Evolutionary conservation across 2,888 invertebrate species (phyloP).

Genomic region (Phortica magna): DNA sequence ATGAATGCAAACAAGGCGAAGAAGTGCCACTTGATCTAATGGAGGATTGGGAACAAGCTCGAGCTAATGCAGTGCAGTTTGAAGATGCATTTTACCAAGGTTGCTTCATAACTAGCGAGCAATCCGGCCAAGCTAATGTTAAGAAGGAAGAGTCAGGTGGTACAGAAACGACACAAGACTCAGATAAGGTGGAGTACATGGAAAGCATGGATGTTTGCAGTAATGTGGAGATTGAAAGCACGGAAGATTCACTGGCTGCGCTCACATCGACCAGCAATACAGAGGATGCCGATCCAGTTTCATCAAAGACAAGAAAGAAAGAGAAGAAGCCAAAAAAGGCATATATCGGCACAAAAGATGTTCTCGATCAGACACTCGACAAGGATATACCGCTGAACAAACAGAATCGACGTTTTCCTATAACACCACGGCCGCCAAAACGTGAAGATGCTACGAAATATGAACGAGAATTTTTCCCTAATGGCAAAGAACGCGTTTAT

Average conservation of each 20-base stretch:
- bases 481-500: constrained; percentile 84
- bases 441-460: constrained; percentile 81
- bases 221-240: constrained; percentile 75
- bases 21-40: constrained; percentile 73
- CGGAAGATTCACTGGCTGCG: constrained; percentile 63
- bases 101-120: constrained; percentile 49
- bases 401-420: constrained; percentile 83
- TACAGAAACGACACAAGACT: constrained; percentile 56
- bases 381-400: constrained; percentile 79
- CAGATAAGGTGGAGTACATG: constrained; percentile 71
- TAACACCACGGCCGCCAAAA: constrained; percentile 78
- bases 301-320: constrained; percentile 60
- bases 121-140: constrained; percentile 29
- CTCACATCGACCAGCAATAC: constrained; percentile 47
- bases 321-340: constrained; percentile 63
- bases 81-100: constrained; percentile 57
- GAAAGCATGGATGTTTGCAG: constrained; percentile 75
- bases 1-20: constrained; percentile 68
- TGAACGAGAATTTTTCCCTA: constrained; percentile 84
- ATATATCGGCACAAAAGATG: constrained; percentile 71
- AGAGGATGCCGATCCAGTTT: constrained; percentile 57
- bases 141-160: constrained; percentile 59
- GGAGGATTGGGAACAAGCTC: constrained; percentile 80
- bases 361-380: constrained; percentile 67
- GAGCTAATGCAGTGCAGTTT: constrained; percentile 79